phyloP scores from a whole-genome alignment of 2,113 vertebrate species.

The Conger conger region DNA sequence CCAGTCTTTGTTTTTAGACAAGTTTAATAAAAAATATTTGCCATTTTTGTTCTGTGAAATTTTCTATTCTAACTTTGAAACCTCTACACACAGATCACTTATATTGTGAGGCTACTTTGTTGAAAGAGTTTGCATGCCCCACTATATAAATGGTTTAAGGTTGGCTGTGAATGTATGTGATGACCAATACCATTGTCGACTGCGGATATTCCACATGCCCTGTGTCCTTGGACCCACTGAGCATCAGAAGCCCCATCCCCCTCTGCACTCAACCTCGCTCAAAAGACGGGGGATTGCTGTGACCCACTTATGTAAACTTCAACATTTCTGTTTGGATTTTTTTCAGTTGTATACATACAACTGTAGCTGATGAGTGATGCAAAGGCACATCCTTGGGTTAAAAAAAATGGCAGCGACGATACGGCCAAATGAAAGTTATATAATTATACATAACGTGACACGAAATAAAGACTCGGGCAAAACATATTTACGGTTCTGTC shows the following conservation, averaged over 20 bases:
- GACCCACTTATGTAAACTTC: slow-evolving; percentile 17
- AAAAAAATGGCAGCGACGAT: too few relatives aligned
- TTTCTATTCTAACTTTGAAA: neutral
- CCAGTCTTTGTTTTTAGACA: too few relatives aligned
- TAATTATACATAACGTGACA: too few relatives aligned
- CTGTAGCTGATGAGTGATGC: neutral
- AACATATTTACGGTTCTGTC: too few relatives aligned
- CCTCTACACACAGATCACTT: too few relatives aligned
- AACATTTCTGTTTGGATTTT: neutral
- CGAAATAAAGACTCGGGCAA: too few relatives aligned
- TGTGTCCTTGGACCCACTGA: neutral
- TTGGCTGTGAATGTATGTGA: neutral
- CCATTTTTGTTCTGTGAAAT: too few relatives aligned
- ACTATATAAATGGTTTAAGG: neutral
- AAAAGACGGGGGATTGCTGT: neutral
- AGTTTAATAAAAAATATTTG: neutral
- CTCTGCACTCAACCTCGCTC: neutral
- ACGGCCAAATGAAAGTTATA: too few relatives aligned
- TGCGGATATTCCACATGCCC: neutral
- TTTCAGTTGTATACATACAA: neutral
- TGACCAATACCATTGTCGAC: neutral
- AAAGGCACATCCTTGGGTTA: neutral
- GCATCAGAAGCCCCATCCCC: neutral
- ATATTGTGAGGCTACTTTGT: too few relatives aligned
- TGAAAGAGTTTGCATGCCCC: neutral